phyloP scores from a whole-genome alignment of 2,797 vertebrate species.

The Anabas testudineus region DNA sequence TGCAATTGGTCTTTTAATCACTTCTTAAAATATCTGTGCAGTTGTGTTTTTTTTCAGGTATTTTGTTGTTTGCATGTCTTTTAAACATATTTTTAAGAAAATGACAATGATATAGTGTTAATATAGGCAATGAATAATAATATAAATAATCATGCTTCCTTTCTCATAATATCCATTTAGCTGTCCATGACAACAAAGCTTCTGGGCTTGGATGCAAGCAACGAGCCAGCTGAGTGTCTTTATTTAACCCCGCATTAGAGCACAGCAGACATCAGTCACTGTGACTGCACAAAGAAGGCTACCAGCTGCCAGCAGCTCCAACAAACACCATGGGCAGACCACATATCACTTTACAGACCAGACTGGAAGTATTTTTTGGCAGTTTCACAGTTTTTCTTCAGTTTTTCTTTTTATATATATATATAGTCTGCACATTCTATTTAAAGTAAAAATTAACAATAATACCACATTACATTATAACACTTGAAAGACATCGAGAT shows the following conservation, averaged over 20 bases:
- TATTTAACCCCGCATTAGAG: conserved; percentile 9
- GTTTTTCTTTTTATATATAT: no score
- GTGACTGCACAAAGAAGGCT: neutral
- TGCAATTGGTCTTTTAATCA: no score
- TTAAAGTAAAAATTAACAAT: neutral
- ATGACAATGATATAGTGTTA: neutral
- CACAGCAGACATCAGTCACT: conserved; percentile 6
- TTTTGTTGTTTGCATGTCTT: no score
- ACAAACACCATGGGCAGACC: neutral
- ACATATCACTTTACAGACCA: neutral
- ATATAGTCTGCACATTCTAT: neutral
- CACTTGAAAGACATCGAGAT: no score
- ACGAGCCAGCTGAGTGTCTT: neutral
- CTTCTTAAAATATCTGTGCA: no score
- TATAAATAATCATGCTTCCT: neutral
- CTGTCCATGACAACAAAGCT: neutral
- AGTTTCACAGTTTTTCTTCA: no score
- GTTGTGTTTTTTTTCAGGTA: no score
- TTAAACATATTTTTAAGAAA: no score
- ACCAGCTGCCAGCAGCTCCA: conserved; percentile 3
- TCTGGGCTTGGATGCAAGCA: neutral
- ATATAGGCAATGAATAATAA: neutral
- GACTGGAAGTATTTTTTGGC: neutral
- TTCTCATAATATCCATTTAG: conserved; percentile 19
- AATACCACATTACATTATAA: no score